Percentiles rank a stretch among this genome's conserved stretches.
Conservation (phyloP, 1,140 invertebrate species). For the Drosophila lacertosa region DNA sequence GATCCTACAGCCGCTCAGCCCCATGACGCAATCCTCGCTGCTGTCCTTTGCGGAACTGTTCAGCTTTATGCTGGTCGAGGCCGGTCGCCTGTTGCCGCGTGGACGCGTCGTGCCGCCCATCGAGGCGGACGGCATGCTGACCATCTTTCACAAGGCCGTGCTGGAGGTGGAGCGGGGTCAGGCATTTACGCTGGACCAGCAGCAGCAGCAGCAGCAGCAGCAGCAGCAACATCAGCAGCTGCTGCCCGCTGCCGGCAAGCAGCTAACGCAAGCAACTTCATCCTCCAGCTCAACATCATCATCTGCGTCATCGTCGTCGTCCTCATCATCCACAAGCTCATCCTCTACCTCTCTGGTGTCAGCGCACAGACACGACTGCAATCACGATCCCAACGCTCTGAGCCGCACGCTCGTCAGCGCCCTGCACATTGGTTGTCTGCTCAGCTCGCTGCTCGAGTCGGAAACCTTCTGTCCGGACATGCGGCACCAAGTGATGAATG, state of each 20-base stretch:
- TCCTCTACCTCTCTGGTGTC: conserved; percentile 64
- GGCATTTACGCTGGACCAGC: conserved; percentile 65
- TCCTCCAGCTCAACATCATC: conserved; percentile 34
- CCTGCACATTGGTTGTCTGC: conserved; percentile 91
- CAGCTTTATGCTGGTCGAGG: conserved; percentile 95
- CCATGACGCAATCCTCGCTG: conserved; percentile 96
- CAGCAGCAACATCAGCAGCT: conserved; percentile 50
- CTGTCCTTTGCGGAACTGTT: conserved; percentile 98
- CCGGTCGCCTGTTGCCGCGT: conserved; percentile 87
- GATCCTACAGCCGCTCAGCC: conserved; percentile 95
- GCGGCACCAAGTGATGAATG: conserved; percentile 86
- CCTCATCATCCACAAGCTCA: conserved; percentile 31
- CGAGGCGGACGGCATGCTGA: conserved; percentile 91
- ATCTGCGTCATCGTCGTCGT: conserved; percentile 41
- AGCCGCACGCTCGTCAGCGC: conserved; percentile 94
- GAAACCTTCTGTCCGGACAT: conserved; percentile 85
- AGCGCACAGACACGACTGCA: conserved; percentile 85
- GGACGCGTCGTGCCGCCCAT: conserved; percentile 91
- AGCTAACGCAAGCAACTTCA: conserved; percentile 32
- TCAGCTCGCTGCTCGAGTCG: conserved; percentile 87
- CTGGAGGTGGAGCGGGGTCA: conserved; percentile 87
- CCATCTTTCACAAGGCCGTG: conserved; percentile 92
- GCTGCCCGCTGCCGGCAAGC: conserved; percentile 45
- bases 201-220: conserved; percentile 57
- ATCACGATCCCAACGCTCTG: conserved; percentile 90